Conservation (phyloP, 2,113 vertebrate species). For the Microcebus lehilahytsara region DNA sequence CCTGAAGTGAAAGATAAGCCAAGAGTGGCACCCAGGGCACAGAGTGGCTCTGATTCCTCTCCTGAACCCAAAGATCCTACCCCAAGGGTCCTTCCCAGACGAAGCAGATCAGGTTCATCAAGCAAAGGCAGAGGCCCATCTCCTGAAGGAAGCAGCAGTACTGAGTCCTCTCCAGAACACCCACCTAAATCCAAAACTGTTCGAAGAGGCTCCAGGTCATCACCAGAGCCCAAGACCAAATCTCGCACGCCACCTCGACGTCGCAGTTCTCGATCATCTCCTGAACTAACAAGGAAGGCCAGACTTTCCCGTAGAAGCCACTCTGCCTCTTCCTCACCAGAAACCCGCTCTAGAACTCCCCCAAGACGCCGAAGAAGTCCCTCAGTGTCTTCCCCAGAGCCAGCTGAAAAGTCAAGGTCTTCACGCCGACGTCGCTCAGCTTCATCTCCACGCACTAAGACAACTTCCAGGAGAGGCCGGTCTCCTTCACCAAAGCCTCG, state of each 20-base stretch:
- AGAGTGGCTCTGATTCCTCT: constrained; percentile 72
- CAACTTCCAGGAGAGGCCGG: constrained; percentile 76
- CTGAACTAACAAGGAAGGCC: constrained; percentile 73
- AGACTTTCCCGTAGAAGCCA: constrained; percentile 70
- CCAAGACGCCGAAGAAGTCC: constrained; percentile 77
- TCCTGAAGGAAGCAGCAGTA: constrained; percentile 74
- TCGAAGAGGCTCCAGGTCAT: constrained; percentile 74
- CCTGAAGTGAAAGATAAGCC: constrained; percentile 73
- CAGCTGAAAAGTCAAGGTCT: constrained; percentile 77
- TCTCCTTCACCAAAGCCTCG: constrained; percentile 76
- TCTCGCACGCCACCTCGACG: constrained; percentile 68
- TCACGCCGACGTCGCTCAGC: constrained; percentile 76
- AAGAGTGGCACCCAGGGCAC: constrained; percentile 52
- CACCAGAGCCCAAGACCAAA: constrained; percentile 72
- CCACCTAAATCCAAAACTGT: constrained; percentile 70
- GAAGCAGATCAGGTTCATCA: constrained; percentile 76
- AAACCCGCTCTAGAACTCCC: constrained; percentile 77
- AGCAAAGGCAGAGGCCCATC: constrained; percentile 75
- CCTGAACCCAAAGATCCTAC: constrained; percentile 54
- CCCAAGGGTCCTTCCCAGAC: constrained; percentile 47
- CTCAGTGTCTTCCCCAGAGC: constrained; percentile 79
- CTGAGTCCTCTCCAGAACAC: constrained; percentile 76
- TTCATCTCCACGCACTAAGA: constrained; percentile 77
- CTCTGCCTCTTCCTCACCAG: constrained; percentile 76
- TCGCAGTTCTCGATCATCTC: constrained; percentile 74